Conservation (phyloP, 1,140 invertebrate species). For the Ceratina australensis region DNA sequence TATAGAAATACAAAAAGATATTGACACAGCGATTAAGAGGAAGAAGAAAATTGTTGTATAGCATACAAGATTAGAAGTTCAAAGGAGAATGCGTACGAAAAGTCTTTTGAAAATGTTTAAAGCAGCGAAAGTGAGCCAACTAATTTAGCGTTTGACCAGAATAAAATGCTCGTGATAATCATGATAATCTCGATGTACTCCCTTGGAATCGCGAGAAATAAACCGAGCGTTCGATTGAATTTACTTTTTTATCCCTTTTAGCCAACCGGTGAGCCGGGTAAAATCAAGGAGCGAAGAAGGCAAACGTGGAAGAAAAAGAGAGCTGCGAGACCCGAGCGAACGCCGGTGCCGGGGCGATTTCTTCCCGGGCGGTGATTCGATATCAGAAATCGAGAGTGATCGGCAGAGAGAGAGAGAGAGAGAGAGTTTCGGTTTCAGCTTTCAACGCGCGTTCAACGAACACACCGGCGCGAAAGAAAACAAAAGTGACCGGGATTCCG, state of each 20-base stretch:
- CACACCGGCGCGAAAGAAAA: conserved; percentile 32
- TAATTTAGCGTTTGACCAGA: not conserved
- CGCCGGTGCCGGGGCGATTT: conserved; percentile 16
- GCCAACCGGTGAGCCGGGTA: not conserved
- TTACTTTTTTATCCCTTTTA: not conserved
- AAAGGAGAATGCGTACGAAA: no score
- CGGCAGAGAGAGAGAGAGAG: conserved; percentile 14
- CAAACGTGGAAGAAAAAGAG: conserved; percentile 34
- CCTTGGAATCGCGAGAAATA: not conserved
- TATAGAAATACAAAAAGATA: no score
- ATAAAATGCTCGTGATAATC: conserved; percentile 2
- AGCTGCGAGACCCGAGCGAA: conserved; percentile 29
- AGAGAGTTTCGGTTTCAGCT: conserved; percentile 63
- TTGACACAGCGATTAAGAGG: no score
- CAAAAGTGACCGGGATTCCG: conserved; percentile 25
- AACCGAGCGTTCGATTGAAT: not conserved
- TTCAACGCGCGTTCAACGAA: conserved; percentile 12
- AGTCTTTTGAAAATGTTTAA: no score
- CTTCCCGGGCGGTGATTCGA: conserved; percentile 29
- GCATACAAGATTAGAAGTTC: no score
- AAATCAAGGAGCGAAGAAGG: conserved; percentile 9
- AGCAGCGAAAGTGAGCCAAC: no score
- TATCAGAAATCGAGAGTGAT: conserved; percentile 72
- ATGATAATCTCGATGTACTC: not conserved
- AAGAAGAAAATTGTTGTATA: no score